Conservation (phyloP, 2,797 vertebrate genomes). For the Sitta carolinensis region DNA sequence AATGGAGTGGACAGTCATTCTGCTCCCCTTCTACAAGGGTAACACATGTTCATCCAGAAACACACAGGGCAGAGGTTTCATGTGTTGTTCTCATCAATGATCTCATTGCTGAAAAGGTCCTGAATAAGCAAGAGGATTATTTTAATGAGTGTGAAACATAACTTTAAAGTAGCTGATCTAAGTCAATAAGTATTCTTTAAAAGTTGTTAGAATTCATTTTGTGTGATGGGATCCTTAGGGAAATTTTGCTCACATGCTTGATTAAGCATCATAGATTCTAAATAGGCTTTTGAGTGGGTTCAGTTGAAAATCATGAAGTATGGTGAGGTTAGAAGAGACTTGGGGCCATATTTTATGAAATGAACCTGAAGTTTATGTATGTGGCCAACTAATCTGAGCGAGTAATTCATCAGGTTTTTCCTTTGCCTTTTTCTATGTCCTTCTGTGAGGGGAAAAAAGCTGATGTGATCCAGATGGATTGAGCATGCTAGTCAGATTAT, state of each 20-base stretch:
- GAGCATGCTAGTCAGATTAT: not conserved
- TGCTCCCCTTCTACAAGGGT: not conserved
- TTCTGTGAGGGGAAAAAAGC: not conserved
- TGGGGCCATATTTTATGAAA: not conserved
- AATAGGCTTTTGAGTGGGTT: not conserved
- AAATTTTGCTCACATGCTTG: not conserved
- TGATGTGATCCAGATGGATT: constrained; percentile 43
- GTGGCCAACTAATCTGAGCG: not conserved
- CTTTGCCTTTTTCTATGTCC: not conserved
- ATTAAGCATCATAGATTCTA: not conserved
- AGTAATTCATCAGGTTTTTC: not conserved
- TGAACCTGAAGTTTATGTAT: not conserved
- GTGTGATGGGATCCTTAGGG: not conserved
- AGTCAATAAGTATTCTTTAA: constrained; percentile 19
- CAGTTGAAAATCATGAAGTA: not conserved
- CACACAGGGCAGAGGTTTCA: not conserved
- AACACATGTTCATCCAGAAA: not conserved
- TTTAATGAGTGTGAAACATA: constrained; percentile 13
- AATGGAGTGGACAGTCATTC: not conserved
- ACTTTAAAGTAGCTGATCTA: constrained; percentile 28
- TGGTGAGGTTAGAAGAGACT: not conserved
- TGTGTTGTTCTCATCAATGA: constrained; percentile 60
- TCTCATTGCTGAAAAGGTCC: constrained; percentile 42
- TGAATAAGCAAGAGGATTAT: constrained; percentile 37
- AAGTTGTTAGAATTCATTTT: constrained; percentile 5